These are phyloP conservation scores for Chionodraco myersi DNA, from an alignment of 2,113 vertebrate genomes.

Conservation along the genomic window DNA sequence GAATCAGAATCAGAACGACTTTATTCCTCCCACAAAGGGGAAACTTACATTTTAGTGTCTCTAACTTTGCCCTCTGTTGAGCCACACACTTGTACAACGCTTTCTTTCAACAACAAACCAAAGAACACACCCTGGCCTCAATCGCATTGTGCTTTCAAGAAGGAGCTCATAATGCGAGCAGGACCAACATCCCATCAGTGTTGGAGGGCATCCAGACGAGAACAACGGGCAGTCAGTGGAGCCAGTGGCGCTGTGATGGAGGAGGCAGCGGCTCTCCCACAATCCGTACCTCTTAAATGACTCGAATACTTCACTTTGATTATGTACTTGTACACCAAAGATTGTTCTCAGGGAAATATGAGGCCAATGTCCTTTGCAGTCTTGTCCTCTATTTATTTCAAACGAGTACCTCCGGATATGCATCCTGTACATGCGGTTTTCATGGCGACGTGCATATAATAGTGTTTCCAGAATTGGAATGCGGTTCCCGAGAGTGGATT, in stretches of 20 bases:
- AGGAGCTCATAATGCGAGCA: slow-evolving; percentile 57
- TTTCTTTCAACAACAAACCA: slow-evolving; percentile 5
- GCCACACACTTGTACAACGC: not conserved
- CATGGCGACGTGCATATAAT: slow-evolving; percentile 61
- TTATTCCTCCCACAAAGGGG: too few species aligned
- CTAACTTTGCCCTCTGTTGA: not conserved
- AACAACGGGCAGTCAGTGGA: slow-evolving; percentile 66
- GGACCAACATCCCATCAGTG: slow-evolving; percentile 61
- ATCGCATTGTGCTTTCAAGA: slow-evolving; percentile 44
- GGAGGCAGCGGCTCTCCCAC: slow-evolving; percentile 58
- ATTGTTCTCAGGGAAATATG: slow-evolving; percentile 2
- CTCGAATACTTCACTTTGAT: slow-evolving; percentile 43
- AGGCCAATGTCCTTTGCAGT: not conserved
- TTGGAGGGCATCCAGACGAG: slow-evolving; percentile 67
- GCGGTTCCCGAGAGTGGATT: slow-evolving; percentile 69
- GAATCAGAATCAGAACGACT: too few species aligned
- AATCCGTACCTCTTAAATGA: slow-evolving; percentile 57
- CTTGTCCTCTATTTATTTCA: slow-evolving; percentile 32
- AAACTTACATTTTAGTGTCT: not conserved
- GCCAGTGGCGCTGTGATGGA: slow-evolving; percentile 66
- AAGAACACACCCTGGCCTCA: slow-evolving; percentile 28
- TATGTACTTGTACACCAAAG: slow-evolving; percentile 25
- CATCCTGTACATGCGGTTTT: slow-evolving; percentile 56
- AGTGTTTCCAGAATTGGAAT: slow-evolving; percentile 76
- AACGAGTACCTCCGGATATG: slow-evolving; percentile 19